Evolutionary conservation across 2,888 invertebrate genomes (phyloP), one percentile per base, ranked within the genome.

Genomic region (Bellardia pandia): DNA sequence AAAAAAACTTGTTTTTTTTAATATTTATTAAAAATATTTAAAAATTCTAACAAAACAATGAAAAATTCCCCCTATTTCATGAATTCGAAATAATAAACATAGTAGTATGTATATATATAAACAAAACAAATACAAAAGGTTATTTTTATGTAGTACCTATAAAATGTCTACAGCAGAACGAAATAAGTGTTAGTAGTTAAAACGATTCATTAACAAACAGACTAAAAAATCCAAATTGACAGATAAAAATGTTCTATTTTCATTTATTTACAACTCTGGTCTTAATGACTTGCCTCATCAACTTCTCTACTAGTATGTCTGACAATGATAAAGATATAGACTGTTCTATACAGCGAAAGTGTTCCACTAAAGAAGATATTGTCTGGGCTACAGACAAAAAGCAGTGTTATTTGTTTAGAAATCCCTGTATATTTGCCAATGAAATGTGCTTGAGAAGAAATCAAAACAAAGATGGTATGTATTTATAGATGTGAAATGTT

Each of bases 401-500:
- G 5, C 60, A 69, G 16, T 84, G 86, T 74, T 81, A 81, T 66
- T 33, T 84, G 1, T 87, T 68, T 77, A 72, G 86, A 37, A 87
- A 87, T 16, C 51, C 53, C 0, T 86, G 86, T 48, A 51, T 86
- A 9, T 86, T 40, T 60, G 60, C 45, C 2, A 86, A 40, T 14
- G 86, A 72, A 56, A 76, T 80, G 66, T 86, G 86, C 14, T 23
- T 48, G 23, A 48, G 77, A 45, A 81, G 68, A 56, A 48, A 37
- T 23, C 56, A 64, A 13, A 40, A 84, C 0, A 45, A 71, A 40
- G 14, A 75, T 4, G 86, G 86, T 86, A 69, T 42, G 62, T 7
- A 13, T 40, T 2, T 48, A 5, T 42, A 48, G 11, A 16, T 9
- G 13, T 48, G 30, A 14, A 40, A 51, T 79, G n/a, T 42, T 23